phyloP scores from a whole-genome alignment of 2,888 invertebrate genomes.

The Nomada fucata region DNA sequence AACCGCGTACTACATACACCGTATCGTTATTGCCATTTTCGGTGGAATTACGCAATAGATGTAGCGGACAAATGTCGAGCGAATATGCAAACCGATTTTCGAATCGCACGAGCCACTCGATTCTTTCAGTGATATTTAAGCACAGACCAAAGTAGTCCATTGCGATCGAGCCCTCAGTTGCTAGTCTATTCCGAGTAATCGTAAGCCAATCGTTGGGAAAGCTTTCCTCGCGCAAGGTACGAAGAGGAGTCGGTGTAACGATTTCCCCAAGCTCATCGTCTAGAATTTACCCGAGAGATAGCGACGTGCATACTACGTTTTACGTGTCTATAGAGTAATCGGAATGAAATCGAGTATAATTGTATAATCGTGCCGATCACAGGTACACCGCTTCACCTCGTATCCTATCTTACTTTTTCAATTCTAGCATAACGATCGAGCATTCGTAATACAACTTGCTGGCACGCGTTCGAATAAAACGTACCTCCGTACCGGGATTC shows the following conservation, averaged over 20 bases:
- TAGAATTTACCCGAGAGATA: not conserved
- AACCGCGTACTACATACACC: slow-evolving; percentile 56
- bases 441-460: not conserved
- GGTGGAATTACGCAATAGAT: slow-evolving; percentile 2
- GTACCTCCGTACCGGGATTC: no score
- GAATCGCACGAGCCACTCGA: slow-evolving; percentile 48
- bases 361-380: slow-evolving; percentile 23
- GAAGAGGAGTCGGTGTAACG: not conserved
- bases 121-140: slow-evolving; percentile 60
- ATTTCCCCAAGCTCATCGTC: slow-evolving; percentile 38
- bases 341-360: slow-evolving; percentile 32
- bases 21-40: slow-evolving; percentile 47
- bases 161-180: slow-evolving; percentile 31
- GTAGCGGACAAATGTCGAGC: not conserved
- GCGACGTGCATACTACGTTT: slow-evolving; percentile 24
- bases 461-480: not conserved
- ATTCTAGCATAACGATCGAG: not conserved
- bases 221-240: not conserved
- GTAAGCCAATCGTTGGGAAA: not conserved
- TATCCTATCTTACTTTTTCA: not conserved
- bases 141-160: slow-evolving; percentile 60
- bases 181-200: not conserved
- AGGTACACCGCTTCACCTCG: not conserved
- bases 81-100: not conserved
- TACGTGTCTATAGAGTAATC: slow-evolving; percentile 40